These are phyloP conservation scores for Ammodytes marinus DNA, from an alignment of 2,113 vertebrate species.

Conservation along the genomic window DNA sequence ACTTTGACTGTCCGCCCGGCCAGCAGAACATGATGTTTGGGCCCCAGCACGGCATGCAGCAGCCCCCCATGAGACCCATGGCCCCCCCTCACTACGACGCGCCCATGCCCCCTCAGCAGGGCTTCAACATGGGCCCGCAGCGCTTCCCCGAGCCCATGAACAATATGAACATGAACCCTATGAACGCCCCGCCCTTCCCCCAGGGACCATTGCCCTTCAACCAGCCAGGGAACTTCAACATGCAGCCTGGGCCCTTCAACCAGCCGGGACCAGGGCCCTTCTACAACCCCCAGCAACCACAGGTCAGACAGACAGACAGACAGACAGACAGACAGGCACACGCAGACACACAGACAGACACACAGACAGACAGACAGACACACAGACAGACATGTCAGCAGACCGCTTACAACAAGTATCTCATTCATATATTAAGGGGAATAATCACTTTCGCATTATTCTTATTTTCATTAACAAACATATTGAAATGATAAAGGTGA, in stretches of 20 bases:
- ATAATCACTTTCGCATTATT: too few relatives aligned
- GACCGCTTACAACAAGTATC: too few relatives aligned
- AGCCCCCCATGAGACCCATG: conserved; percentile 84
- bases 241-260: conserved; percentile 72
- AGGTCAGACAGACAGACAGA: conserved; percentile 80
- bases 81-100: conserved; percentile 85
- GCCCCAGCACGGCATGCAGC: conserved; percentile 75
- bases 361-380: too few relatives aligned
- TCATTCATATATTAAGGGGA: too few relatives aligned
- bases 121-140: conserved; percentile 83
- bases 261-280: conserved; percentile 76
- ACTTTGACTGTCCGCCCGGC: conserved; percentile 85
- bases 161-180: too few relatives aligned
- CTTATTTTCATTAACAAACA: too few relatives aligned
- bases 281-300: conserved; percentile 87
- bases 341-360: too few relatives aligned
- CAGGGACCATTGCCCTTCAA: conserved; percentile 85
- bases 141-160: conserved; percentile 87
- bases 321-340: too few relatives aligned
- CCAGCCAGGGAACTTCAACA: conserved; percentile 78
- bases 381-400: too few relatives aligned
- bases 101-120: conserved; percentile 84
- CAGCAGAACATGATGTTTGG: conserved; percentile 85
- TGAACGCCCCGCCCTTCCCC: conserved; percentile 79
- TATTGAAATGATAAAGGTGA: too few relatives aligned